These are phyloP conservation scores for Actinopyga echinites DNA, from an alignment of 53 echinoderm and acorn worm species.

Conservation along the genomic window DNA sequence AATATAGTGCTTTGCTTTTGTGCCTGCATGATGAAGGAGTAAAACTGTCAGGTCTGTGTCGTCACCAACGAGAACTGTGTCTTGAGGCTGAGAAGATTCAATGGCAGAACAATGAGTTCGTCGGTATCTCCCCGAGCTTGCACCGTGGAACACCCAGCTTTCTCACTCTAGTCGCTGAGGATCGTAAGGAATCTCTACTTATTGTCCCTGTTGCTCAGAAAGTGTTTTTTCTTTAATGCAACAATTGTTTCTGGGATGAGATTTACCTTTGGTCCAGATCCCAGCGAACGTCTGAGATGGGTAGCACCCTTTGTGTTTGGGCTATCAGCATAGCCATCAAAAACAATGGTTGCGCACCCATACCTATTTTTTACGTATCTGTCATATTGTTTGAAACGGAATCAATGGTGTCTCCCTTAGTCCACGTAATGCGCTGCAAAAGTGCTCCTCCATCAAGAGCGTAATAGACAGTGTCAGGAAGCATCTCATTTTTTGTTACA, in stretches of 20 bases:
- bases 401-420: conserved; percentile 52
- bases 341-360: conserved; percentile 46
- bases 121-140: conserved; percentile 65
- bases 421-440: conserved; percentile 51
- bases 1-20: conserved; percentile 38
- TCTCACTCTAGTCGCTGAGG: conserved; percentile 36
- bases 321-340: conserved; percentile 55
- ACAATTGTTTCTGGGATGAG: conserved; percentile 38
- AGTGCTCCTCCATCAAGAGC: conserved; percentile 59
- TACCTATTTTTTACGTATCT: conserved; percentile 11
- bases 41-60: conserved; percentile 61
- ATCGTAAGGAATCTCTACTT: conserved; percentile 48
- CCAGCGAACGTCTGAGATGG: conserved; percentile 25
- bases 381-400: conserved; percentile 16
- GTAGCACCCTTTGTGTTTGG: conserved; percentile 41
- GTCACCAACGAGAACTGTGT: conserved; percentile 53
- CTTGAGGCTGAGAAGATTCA: conserved; percentile 22
- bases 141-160: conserved; percentile 30
- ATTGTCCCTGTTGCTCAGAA: conserved; percentile 43
- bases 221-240: conserved; percentile 47
- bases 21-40: conserved; percentile 3
- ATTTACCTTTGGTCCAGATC: conserved; percentile 19
- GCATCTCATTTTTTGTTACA: neutral
- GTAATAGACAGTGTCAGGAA: neutral
- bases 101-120: conserved; percentile 53